These are phyloP conservation scores for Rutpela maculata DNA, from an alignment of 2,888 invertebrate species.

Conservation along the genomic window DNA sequence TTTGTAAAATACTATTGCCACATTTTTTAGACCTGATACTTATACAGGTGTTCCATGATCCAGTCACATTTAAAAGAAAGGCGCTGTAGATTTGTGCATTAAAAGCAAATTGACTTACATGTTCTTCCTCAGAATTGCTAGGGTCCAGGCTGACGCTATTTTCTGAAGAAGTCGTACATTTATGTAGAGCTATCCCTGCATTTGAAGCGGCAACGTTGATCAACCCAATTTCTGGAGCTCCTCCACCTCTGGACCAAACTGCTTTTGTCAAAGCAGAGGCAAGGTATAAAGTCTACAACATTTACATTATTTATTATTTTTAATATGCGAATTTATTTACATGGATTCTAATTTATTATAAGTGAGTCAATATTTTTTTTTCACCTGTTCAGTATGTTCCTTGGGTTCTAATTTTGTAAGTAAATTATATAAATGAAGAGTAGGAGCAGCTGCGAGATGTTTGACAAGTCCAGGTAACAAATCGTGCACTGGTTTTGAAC, in stretches of 20 bases:
- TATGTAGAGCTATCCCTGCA: slow-evolving; percentile 75
- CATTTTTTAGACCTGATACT: no score
- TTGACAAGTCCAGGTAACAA: slow-evolving; percentile 92
- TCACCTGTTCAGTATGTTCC: slow-evolving; percentile 93
- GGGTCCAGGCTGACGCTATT: slow-evolving; percentile 88
- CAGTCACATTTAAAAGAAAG: no score
- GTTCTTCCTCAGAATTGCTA: slow-evolving; percentile 88
- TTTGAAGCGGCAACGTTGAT: slow-evolving; percentile 72
- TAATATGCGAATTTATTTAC: no score
- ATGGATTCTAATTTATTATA: no score
- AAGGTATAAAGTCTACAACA: slow-evolving; percentile 85
- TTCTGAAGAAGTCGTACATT: slow-evolving; percentile 83
- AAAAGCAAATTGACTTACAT: slow-evolving; percentile 66
- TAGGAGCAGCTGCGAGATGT: slow-evolving; percentile 91
- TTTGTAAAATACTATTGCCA: no score
- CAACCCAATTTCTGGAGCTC: slow-evolving; percentile 72
- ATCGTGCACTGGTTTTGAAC: slow-evolving; percentile 95
- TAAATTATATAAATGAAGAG: slow-evolving; percentile 90
- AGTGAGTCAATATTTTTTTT: slow-evolving; percentile 14
- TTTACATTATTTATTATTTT: background rate
- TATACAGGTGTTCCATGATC: no score
- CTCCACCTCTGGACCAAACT: slow-evolving; percentile 89
- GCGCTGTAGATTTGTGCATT: no score
- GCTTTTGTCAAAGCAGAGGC: slow-evolving; percentile 93
- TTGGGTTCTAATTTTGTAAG: slow-evolving; percentile 92